Conservation (phyloP, 2,888 invertebrate genomes). For the Epirrhoe alternata region DNA sequence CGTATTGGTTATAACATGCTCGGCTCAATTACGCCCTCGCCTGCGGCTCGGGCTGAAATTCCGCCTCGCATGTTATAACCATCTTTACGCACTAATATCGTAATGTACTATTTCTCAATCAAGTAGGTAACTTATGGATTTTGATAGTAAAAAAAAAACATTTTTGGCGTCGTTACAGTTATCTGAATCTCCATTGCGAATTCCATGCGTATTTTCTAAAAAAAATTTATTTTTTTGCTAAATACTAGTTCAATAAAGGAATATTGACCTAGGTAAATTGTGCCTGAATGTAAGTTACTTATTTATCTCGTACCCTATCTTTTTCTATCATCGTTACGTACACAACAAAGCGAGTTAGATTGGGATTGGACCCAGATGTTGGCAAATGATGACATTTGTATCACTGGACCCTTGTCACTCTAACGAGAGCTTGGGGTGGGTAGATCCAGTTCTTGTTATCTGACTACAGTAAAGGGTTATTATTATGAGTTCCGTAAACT, state of each 20-base stretch:
- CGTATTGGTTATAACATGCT: too few species aligned
- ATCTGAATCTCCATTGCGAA: too few species aligned
- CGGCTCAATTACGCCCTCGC: too few species aligned
- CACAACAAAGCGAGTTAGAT: conserved; percentile 7
- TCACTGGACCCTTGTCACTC: conserved; percentile 37
- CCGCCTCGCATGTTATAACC: too few species aligned
- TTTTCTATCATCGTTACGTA: conserved; percentile 9
- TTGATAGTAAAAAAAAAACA: too few species aligned
- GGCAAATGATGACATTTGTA: conserved; percentile 34
- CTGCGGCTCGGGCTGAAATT: too few species aligned
- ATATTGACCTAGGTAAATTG: not conserved
- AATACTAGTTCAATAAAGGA: not conserved
- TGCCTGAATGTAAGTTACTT: not conserved
- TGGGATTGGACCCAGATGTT: conserved; percentile 24
- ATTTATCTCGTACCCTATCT: not conserved
- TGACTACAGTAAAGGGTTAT: not conserved
- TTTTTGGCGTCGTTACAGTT: too few species aligned
- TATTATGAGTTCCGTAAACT: not conserved
- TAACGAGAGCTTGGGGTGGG: conserved; percentile 29
- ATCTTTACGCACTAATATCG: too few species aligned
- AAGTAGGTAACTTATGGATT: too few species aligned
- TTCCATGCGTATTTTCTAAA: too few species aligned
- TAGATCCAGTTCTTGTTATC: not conserved
- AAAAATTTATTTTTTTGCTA: too few species aligned
- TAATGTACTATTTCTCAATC: too few species aligned